Percentiles rank a stretch among this genome's conserved stretches.
These are phyloP conservation scores for Hassar affinis DNA, from an alignment of 2,113 vertebrate genomes.

Conservation along the genomic window DNA sequence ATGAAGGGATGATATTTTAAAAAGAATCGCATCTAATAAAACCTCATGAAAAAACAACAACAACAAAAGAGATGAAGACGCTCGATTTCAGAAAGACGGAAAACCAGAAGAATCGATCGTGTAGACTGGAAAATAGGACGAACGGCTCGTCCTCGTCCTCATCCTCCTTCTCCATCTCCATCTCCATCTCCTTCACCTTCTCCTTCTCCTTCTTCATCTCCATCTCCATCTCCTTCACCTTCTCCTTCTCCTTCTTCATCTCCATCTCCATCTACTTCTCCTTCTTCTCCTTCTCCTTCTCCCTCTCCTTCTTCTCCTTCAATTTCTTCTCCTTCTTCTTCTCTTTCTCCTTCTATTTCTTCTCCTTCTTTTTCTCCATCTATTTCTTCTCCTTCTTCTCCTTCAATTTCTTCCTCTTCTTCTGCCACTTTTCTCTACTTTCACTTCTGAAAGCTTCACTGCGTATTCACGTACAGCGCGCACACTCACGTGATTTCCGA, in stretches of 20 bases:
- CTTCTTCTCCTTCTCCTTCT: neutral
- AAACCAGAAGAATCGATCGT: constrained; percentile 57
- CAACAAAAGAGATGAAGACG: neutral
- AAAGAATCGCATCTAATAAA: constrained; percentile 47
- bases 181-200: no score
- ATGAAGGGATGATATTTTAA: constrained; percentile 35
- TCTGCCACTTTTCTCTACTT: neutral
- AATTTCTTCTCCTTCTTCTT: neutral
- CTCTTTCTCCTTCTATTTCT: neutral
- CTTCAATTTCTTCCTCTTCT: no score
- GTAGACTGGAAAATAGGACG: constrained; percentile 61
- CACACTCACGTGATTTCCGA: neutral
- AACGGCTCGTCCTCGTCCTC: no score
- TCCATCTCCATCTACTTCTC: no score
- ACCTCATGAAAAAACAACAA: constrained; percentile 7
- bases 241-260: neutral
- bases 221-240: no score
- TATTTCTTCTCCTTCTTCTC: no score
- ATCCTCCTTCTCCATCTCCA: no score
- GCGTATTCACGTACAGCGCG: neutral
- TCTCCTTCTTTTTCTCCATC: no score
- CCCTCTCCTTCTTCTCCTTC: no score
- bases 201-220: neutral
- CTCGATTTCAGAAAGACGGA: constrained; percentile 2
- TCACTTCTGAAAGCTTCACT: no score